phyloP scores from a whole-genome alignment of 2,888 invertebrate species.

The Polyommatus icarus region DNA sequence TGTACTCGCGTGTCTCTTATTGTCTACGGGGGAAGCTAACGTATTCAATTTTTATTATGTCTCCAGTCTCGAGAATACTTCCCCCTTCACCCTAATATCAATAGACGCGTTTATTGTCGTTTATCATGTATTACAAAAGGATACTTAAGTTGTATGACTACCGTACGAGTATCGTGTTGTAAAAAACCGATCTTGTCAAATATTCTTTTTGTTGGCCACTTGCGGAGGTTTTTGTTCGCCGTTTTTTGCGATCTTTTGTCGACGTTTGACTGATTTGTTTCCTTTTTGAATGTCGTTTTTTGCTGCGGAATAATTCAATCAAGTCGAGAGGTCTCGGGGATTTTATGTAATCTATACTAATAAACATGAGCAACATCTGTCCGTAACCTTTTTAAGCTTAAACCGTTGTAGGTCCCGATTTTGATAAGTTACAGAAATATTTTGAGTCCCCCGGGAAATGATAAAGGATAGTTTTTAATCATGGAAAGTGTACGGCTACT shows the following conservation, averaged over 20 bases:
- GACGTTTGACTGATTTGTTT: slow-evolving; percentile 14
- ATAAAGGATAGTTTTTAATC: not conserved
- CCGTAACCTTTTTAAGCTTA: no score
- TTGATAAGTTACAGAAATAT: no score
- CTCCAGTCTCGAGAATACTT: slow-evolving; percentile 53
- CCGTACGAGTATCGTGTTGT: slow-evolving; percentile 6
- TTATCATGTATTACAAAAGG: slow-evolving; percentile 22
- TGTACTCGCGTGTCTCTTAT: slow-evolving; percentile 67
- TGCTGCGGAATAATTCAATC: slow-evolving; percentile 4
- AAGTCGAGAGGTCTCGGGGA: not conserved
- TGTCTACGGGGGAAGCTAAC: slow-evolving; percentile 51
- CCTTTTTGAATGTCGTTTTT: slow-evolving; percentile 12
- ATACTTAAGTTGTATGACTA: slow-evolving; percentile 6
- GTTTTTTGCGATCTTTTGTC: not conserved
- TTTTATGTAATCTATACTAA: not conserved
- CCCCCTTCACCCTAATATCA: slow-evolving; percentile 36
- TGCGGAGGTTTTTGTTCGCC: not conserved
- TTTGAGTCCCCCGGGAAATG: not conserved
- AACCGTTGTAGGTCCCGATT: no score
- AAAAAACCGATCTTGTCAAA: slow-evolving; percentile 18
- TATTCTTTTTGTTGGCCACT: slow-evolving; percentile 1
- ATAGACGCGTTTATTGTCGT: slow-evolving; percentile 12
- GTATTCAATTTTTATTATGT: slow-evolving; percentile 60
- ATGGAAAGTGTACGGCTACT: no score
- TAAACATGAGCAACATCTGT: not conserved